Conservation (phyloP, 1,140 invertebrate species). For the Ptiloglossa arizonensis region DNA sequence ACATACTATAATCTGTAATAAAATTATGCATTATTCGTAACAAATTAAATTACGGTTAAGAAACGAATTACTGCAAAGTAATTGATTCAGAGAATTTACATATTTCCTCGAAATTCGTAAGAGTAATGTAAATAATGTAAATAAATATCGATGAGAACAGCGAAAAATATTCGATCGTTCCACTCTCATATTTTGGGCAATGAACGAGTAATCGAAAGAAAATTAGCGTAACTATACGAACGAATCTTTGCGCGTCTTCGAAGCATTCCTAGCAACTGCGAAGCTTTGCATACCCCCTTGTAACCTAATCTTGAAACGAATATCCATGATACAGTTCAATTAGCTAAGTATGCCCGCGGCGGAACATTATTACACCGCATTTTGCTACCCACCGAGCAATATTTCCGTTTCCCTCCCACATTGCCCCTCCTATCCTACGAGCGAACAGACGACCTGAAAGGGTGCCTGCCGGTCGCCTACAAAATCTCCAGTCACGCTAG, state of each 20-base stretch:
- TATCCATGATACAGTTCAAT: conserved; percentile 71
- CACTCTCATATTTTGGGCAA: too few relatives aligned
- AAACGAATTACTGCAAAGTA: too few relatives aligned
- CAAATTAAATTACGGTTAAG: too few relatives aligned
- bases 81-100: too few relatives aligned
- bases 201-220: too few relatives aligned
- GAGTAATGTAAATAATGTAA: too few relatives aligned
- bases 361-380: conserved; percentile 67
- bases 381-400: conserved; percentile 63
- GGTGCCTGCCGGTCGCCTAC: conserved; percentile 49
- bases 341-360: conserved; percentile 73
- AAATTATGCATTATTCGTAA: too few relatives aligned
- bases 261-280: conserved; percentile 31
- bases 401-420: conserved; percentile 28
- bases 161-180: too few relatives aligned
- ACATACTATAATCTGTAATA: too few relatives aligned
- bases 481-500: conserved; percentile 70
- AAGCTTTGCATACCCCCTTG: conserved; percentile 39
- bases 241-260: neutral
- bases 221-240: too few relatives aligned
- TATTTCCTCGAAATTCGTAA: too few relatives aligned
- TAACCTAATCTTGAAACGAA: conserved; percentile 56
- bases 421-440: neutral
- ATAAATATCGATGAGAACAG: too few relatives aligned
- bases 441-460: conserved; percentile 56